phyloP scores from a whole-genome alignment of 1,140 invertebrate genomes.

The Grapholita molesta region DNA sequence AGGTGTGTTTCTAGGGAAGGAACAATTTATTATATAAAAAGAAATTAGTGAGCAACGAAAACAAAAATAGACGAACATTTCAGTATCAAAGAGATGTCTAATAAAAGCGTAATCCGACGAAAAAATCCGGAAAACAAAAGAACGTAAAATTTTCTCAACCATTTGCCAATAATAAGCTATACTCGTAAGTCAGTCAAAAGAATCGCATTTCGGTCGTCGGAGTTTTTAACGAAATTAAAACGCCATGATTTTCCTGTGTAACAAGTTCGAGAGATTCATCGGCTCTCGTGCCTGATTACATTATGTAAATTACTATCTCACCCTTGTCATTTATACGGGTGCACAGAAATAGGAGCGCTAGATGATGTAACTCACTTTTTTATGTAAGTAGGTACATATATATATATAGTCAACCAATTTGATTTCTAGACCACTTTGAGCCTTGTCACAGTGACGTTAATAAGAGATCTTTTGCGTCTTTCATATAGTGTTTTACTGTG shows the following conservation, averaged over 20 bases:
- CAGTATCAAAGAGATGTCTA: background rate
- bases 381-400: background rate
- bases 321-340: slow-evolving; percentile 53
- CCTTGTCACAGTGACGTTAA: too few relatives aligned
- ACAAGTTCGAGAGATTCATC: slow-evolving; percentile 57
- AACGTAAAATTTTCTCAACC: slow-evolving; percentile 23
- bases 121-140: slow-evolving; percentile 20
- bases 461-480: too few relatives aligned
- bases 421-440: too few relatives aligned
- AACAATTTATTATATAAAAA: background rate
- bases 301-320: slow-evolving; percentile 64
- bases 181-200: slow-evolving; percentile 8
- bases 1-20: background rate
- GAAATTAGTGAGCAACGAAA: too few relatives aligned
- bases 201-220: slow-evolving; percentile 14
- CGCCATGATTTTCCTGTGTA: slow-evolving; percentile 44
- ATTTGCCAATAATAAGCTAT: slow-evolving; percentile 39
- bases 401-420: background rate
- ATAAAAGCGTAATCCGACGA: slow-evolving; percentile 14
- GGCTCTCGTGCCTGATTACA: slow-evolving; percentile 64
- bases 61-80: background rate
- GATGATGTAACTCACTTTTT: slow-evolving; percentile 16
- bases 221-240: slow-evolving; percentile 67
- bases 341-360: slow-evolving; percentile 30
- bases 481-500: too few relatives aligned